Conservation (phyloP, 2,888 invertebrate species). For the Polydrusus tereticollis region DNA sequence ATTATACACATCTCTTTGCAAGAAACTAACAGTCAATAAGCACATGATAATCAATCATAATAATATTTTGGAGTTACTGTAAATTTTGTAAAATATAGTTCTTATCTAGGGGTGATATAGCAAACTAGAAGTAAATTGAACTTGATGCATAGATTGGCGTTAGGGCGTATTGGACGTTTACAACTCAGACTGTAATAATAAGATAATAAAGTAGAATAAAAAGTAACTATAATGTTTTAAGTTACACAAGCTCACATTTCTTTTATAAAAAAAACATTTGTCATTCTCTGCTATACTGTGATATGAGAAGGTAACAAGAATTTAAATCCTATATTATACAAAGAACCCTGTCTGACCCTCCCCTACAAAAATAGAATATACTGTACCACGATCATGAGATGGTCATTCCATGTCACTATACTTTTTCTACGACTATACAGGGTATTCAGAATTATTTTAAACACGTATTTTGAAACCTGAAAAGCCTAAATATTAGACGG, state of each 20-base stretch:
- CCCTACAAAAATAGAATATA: no score
- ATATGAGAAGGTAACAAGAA: neutral
- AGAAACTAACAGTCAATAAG: slow-evolving; percentile 1
- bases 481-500: no score
- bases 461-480: no score
- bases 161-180: slow-evolving; percentile 43
- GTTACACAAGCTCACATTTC: neutral
- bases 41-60: slow-evolving; percentile 10
- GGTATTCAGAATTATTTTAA: no score
- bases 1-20: neutral
- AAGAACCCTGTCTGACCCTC: neutral
- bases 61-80: slow-evolving; percentile 17
- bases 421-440: no score
- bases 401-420: no score
- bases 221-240: neutral
- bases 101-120: slow-evolving; percentile 10
- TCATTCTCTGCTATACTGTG: slow-evolving; percentile 3
- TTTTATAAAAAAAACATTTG: neutral
- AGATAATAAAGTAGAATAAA: slow-evolving; percentile 61
- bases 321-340: neutral
- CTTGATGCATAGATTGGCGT: neutral
- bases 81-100: slow-evolving; percentile 4
- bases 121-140: neutral
- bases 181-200: slow-evolving; percentile 66
- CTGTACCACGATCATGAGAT: no score